Evolutionary conservation across 2,113 vertebrate species (phyloP).

Genomic region (Lepus americanus): DNA sequence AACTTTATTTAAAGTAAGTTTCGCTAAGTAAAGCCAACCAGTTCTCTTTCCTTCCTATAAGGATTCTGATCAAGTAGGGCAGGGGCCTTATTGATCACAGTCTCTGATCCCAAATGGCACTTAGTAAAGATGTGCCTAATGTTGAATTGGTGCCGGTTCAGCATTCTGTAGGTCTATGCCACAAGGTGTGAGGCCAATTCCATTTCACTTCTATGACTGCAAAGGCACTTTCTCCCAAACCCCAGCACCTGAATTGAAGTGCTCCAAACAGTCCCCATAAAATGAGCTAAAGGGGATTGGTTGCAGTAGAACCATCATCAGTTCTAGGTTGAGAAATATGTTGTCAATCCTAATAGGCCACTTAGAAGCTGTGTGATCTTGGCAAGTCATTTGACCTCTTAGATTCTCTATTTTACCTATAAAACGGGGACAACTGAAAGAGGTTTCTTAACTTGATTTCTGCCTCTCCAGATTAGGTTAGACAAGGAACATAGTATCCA

Average conservation of each 20-base stretch:
- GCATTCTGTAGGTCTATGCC: background rate
- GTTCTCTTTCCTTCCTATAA: background rate
- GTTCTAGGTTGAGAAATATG: background rate
- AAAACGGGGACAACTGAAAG: background rate
- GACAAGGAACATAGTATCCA: conserved; percentile 31
- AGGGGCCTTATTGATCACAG: background rate
- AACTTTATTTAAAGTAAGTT: background rate
- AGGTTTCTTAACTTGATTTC: conserved; percentile 22
- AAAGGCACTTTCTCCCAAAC: background rate
- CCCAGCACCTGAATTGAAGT: background rate
- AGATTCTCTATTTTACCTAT: background rate
- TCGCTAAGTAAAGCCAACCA: background rate
- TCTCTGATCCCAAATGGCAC: background rate
- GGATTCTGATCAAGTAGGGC: background rate
- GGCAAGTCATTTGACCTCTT: background rate
- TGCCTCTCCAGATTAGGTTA: background rate
- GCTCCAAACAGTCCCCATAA: background rate
- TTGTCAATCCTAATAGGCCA: background rate
- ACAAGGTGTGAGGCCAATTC: background rate
- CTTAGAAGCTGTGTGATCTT: background rate
- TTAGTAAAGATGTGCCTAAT: background rate
- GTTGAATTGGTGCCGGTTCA: background rate
- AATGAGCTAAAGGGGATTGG: background rate
- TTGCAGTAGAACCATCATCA: background rate
- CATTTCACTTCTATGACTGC: background rate